Evolutionary conservation across 2,113 vertebrate genomes (phyloP).

Genomic region (Lamprologus ornatipinnis): DNA sequence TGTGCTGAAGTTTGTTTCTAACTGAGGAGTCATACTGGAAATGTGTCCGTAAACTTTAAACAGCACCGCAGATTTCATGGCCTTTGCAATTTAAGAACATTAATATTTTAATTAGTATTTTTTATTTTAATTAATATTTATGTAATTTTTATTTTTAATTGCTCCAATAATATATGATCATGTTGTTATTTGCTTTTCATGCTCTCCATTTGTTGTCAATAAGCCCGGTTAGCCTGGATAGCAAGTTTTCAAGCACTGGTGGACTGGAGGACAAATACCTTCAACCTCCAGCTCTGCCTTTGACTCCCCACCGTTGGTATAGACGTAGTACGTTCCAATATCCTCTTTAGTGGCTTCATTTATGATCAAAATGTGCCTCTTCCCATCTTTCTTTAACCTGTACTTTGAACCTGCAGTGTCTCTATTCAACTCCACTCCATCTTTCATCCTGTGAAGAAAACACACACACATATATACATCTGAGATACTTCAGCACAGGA

Average conservation of each 20-base stretch:
- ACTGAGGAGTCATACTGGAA: background rate
- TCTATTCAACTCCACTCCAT: constrained; percentile 82
- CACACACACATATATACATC: background rate
- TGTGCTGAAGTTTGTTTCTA: background rate
- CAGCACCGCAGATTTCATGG: background rate
- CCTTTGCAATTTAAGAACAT: background rate
- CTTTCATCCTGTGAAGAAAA: constrained; percentile 78
- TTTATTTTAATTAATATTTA: background rate
- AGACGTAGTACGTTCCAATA: constrained; percentile 71
- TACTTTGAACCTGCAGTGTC: constrained; percentile 78
- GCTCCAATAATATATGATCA: background rate
- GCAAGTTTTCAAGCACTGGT: background rate
- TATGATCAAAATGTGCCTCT: constrained; percentile 81
- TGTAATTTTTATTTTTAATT: background rate
- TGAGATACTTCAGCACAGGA: background rate
- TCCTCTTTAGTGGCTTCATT: constrained; percentile 80
- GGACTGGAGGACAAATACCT: constrained; percentile 61
- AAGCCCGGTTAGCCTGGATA: background rate
- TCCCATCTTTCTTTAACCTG: constrained; percentile 88
- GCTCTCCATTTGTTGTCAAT: background rate
- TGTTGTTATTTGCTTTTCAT: background rate
- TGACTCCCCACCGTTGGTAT: constrained; percentile 84
- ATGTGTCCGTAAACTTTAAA: background rate
- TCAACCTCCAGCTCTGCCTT: constrained; percentile 85
- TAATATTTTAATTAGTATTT: background rate